Evolutionary conservation across 2,888 invertebrate genomes (phyloP), one percentile per base, ranked within the genome.

Genomic region (Eilema sororculum): DNA sequence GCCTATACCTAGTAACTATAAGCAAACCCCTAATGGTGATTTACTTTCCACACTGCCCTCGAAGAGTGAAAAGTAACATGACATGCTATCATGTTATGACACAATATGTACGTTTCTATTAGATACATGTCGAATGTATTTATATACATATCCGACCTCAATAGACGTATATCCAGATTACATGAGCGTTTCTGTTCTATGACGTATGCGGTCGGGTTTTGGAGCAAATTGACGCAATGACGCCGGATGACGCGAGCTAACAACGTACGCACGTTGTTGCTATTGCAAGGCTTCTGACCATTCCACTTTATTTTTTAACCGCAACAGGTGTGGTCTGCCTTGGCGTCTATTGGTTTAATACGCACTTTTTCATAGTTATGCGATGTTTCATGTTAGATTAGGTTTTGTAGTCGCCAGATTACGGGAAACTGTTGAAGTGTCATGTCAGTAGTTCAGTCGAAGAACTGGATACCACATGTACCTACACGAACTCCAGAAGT

Each of bases 151-250:
- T 16, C 30, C 24, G 30, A 68, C 41, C 64, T 69, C 59, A 67
- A 67, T 63, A 67, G 28, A 24, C 67, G 30, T 61, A 33, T 59
- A 68, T 68, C 67, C 57, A 46, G 52, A 64, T n/a, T 65, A 67
- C 62, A 71, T 66, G 62, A 68, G 69, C 64, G 66, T 73, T 69
- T 78, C 69, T 58, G 33, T 62, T 61, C 57, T 28, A 71, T 80
- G 77, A 78, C 80, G 80, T 80, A 70, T 61, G 12, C 65, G 20
- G 72, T 65, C 52, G 72, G 71, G 62, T 71, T 74, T 71, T 33
- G 41, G 41, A 74, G 69, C 74, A 77, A 75, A 76, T 65, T 73
- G 78, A 78, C 72, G 79, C 37, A 75, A 71, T 61, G 63, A 64
- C 52, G 65, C 62, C 25, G 58, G 3, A 64, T 76, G 79, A 79